These are phyloP conservation scores for Sphyrna mokarran DNA, from an alignment of 2,113 vertebrate species.

Conservation along the genomic window DNA sequence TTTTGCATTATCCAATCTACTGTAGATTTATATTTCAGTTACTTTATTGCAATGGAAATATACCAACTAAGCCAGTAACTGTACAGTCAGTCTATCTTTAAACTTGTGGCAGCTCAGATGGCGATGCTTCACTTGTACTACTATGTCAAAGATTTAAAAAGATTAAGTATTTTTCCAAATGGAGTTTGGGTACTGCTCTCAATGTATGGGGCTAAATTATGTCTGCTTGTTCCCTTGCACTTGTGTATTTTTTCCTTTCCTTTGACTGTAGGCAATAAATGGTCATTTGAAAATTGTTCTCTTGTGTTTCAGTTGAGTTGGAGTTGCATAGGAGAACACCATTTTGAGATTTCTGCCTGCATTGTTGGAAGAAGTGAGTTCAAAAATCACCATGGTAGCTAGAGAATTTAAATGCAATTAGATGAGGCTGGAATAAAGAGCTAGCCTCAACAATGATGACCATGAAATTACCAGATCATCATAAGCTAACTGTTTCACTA, in stretches of 20 bases:
- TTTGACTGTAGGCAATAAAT: slow-evolving; percentile 53
- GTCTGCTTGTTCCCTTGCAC: slow-evolving; percentile 48
- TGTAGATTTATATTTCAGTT: slow-evolving; percentile 39
- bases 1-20: slow-evolving; percentile 45
- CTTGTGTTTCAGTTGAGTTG: slow-evolving; percentile 36
- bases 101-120: slow-evolving; percentile 47
- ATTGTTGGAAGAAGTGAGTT: neutral
- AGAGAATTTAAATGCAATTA: neutral
- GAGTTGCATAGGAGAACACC: neutral
- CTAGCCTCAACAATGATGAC: neutral
- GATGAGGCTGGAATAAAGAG: neutral
- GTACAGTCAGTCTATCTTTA: slow-evolving; percentile 49
- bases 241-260: slow-evolving; percentile 42
- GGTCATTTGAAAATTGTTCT: slow-evolving; percentile 49
- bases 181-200: slow-evolving; percentile 49
- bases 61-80: neutral
- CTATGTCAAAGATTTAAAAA: slow-evolving; percentile 44
- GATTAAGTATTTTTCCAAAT: slow-evolving; percentile 48
- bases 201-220: slow-evolving; percentile 48
- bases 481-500: neutral
- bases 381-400: neutral
- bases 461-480: neutral
- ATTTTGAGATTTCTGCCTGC: neutral
- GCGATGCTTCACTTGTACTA: slow-evolving; percentile 47
- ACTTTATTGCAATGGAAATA: slow-evolving; percentile 51